Base-by-base conservation (phyloP, 2,113 vertebrate species). In the Anhinga anhinga region DNA sequence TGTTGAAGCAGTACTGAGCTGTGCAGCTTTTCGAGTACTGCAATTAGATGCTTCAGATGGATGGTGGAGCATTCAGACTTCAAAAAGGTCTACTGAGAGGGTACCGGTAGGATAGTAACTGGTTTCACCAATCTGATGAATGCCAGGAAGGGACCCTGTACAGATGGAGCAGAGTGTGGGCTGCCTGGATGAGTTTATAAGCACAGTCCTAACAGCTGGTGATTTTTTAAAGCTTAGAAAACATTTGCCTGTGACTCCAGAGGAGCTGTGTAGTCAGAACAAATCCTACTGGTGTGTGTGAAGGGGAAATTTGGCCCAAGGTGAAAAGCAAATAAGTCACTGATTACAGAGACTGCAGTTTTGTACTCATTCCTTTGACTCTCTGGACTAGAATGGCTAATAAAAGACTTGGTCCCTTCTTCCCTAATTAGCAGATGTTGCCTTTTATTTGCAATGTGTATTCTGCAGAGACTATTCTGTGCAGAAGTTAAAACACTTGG, bases 201-300 rank as follows among this genome's bases (percentile, higher is more conserved):
- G 27, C 5, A 1, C 34, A 26, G 29, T 14, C 27, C 29, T 29
- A 7, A 9, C n/a, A 15, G 44, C 32, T 11, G 36, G 70, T 13
- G 20, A 4, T 12, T 20, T 6, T 26, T 36, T 9, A 11, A 56
- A 55, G 36, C 11, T 52, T 16, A 1, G 1, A 3, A 26, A 49
- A 27, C 4, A 3, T 10, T 59, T 32, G 9, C 32, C 14, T 27
- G 23, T 32, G 38, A 14, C 9, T 30, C 2, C 38, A 13, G 67
- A 49, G 56, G 9, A 38, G 42, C 67, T 42, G n/a, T 1, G 0
- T 2, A 47, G 40, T 25, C 20, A 1, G n/a, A 26, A 3, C 30
- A 40, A 20, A 25, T 5, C 34, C 40, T 27, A 1, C 40, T 34
- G 66, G 42, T 22, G 5, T 3, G 9, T 8, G 11, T 2, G 49